Evolutionary conservation across 2,797 vertebrate genomes (phyloP).

Genomic region (Rousettus madagascariensis): DNA sequence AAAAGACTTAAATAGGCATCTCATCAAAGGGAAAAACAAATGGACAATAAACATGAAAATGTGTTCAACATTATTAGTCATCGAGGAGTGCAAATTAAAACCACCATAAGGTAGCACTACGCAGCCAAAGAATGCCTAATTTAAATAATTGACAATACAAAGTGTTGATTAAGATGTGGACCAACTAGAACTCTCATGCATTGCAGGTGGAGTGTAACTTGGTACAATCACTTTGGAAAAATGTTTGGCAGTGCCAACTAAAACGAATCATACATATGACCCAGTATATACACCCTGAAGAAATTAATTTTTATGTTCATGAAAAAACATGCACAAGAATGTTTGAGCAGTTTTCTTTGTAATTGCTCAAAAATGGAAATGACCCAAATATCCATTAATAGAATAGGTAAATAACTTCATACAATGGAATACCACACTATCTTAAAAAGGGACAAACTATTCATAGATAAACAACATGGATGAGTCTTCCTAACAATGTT

Average conservation of each 20-base stretch:
- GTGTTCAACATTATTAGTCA: background rate
- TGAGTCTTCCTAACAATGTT: background rate
- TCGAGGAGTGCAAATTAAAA: conserved; percentile 1
- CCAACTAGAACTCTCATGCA: background rate
- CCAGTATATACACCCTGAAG: background rate
- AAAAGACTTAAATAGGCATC: background rate
- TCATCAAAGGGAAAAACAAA: background rate
- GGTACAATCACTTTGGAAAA: background rate
- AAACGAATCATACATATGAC: background rate
- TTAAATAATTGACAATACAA: background rate
- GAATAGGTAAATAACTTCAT: background rate
- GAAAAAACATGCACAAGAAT: background rate
- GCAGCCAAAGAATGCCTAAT: background rate
- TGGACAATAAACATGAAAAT: background rate
- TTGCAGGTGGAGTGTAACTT: background rate
- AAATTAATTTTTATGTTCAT: background rate
- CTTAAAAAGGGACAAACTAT: background rate
- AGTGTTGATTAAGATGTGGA: background rate
- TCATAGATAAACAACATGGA: background rate
- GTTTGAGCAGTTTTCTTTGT: background rate
- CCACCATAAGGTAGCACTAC: background rate
- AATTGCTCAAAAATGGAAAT: background rate
- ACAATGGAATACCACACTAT: background rate
- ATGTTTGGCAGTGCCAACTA: background rate
- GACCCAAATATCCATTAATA: background rate